Conservation (phyloP, 2,888 invertebrate species). For the Parasteatoda lunata region DNA sequence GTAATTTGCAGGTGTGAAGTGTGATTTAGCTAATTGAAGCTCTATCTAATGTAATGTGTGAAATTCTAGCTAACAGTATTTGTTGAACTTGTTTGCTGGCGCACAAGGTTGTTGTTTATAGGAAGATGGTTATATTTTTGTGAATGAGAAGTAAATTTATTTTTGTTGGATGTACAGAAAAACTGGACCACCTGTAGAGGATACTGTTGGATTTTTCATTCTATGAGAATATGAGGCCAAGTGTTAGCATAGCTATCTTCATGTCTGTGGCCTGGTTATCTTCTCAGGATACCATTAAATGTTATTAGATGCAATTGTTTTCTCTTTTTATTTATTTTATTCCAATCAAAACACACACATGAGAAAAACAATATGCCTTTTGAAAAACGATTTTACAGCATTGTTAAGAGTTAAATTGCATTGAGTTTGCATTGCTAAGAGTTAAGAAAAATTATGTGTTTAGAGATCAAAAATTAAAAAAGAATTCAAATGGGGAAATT, state of each 20-base stretch:
- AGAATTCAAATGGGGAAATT: too few relatives aligned
- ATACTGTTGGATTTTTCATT: conserved; percentile 43
- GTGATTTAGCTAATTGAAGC: conserved; percentile 60
- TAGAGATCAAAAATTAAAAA: too few relatives aligned
- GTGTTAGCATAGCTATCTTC: conserved; percentile 61
- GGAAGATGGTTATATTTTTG: conserved; percentile 66
- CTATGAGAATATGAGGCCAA: conserved; percentile 53
- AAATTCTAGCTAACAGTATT: conserved; percentile 60
- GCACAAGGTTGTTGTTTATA: conserved; percentile 68
- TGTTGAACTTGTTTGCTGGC: conserved; percentile 63
- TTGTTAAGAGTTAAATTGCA: too few relatives aligned
- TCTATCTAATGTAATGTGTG: conserved; percentile 35
- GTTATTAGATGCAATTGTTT: conserved; percentile 62
- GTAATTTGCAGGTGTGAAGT: conserved; percentile 56
- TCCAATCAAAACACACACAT: background rate
- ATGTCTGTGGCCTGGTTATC: conserved; percentile 64
- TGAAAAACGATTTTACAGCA: too few relatives aligned
- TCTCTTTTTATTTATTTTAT: conserved; percentile 24
- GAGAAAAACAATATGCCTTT: background rate
- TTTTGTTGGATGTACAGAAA: conserved; percentile 68
- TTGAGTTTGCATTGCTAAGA: too few relatives aligned
- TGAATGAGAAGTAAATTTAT: conserved; percentile 67
- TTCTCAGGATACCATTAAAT: conserved; percentile 68
- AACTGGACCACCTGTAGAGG: conserved; percentile 67
- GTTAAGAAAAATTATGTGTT: too few relatives aligned